A percentile compares a stretch with the other conserved stretches of the same genome.
phyloP scores from a whole-genome alignment of 2,113 vertebrate genomes.

The Hirundichthys speculiger region DNA sequence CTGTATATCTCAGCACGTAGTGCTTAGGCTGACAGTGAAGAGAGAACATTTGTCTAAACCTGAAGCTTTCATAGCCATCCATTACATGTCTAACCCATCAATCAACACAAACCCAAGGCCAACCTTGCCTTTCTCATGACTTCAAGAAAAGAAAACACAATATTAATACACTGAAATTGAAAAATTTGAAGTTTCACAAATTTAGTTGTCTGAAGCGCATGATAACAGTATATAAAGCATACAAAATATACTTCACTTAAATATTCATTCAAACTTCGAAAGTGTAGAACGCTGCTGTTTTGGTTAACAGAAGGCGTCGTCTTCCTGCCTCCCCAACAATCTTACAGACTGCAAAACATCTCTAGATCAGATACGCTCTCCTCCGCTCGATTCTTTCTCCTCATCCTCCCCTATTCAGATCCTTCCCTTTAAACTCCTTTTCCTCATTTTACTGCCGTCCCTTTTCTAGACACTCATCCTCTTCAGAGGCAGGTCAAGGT shows the following conservation, averaged over 20 bases:
- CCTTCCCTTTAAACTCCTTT: constrained; percentile 40
- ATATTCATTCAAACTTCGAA: neutral
- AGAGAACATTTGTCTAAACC: no score
- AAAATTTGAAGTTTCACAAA: no score
- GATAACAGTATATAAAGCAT: neutral
- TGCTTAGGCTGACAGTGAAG: constrained; percentile 11
- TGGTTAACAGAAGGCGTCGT: constrained; percentile 11
- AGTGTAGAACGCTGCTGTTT: constrained; percentile 18
- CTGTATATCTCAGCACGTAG: constrained; percentile 38
- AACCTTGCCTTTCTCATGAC: neutral
- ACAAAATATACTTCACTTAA: constrained; percentile 5
- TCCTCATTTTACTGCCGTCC: constrained; percentile 20
- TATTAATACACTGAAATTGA: neutral
- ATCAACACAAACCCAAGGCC: constrained; percentile 30
- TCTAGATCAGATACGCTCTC: constrained; percentile 36
- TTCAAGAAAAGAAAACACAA: neutral
- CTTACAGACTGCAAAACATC: constrained; percentile 28
- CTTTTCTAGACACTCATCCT: constrained; percentile 62
- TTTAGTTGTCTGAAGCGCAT: neutral
- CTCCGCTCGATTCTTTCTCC: constrained; percentile 26
- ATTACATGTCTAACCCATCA: constrained; percentile 39
- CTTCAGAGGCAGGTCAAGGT: constrained; percentile 64
- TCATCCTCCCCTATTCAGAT: constrained; percentile 10
- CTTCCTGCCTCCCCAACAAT: constrained; percentile 44
- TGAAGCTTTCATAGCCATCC: constrained; percentile 37